phyloP scores from a whole-genome alignment of 2,113 vertebrate genomes.

The Chitala chitala region DNA sequence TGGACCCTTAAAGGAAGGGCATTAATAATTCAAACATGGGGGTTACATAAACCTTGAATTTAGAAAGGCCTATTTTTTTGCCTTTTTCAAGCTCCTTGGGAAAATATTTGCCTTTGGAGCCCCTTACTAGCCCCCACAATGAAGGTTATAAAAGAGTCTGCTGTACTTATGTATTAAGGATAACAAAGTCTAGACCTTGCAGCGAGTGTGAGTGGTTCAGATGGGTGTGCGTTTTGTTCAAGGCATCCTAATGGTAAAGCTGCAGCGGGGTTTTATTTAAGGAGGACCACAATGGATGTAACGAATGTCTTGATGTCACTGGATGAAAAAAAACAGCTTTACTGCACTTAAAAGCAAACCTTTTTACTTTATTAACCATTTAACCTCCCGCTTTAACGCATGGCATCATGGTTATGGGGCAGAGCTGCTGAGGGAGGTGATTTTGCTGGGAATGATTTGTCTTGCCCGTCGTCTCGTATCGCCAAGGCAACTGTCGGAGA shows the following conservation, averaged over 20 bases:
- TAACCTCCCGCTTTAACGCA: background rate
- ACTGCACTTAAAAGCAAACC: background rate
- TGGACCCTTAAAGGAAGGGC: conserved; percentile 17
- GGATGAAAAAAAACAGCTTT: background rate
- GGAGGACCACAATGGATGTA: conserved; percentile 1
- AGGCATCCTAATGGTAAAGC: background rate
- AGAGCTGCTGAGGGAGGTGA: background rate
- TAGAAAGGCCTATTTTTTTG: conserved; percentile 24
- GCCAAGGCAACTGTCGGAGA: background rate
- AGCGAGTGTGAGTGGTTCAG: background rate
- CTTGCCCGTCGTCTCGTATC: background rate
- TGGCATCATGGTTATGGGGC: conserved; percentile 19
- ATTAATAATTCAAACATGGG: conserved; percentile 31
- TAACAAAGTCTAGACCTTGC: conserved; percentile 16
- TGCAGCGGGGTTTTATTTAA: background rate
- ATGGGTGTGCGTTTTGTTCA: background rate
- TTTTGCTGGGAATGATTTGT: too few relatives aligned
- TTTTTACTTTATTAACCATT: conserved; percentile 22
- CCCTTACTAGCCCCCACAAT: conserved; percentile 3
- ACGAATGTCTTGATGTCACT: background rate
- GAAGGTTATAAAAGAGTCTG: conserved; percentile 20
- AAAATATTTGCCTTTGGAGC: conserved; percentile 24
- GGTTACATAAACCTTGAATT: conserved; percentile 32
- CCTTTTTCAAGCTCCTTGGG: conserved; percentile 18
- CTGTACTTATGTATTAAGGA: conserved; percentile 32